Conservation (phyloP, 2,113 vertebrate genomes). For the Machaerirhynchus nigripectus region DNA sequence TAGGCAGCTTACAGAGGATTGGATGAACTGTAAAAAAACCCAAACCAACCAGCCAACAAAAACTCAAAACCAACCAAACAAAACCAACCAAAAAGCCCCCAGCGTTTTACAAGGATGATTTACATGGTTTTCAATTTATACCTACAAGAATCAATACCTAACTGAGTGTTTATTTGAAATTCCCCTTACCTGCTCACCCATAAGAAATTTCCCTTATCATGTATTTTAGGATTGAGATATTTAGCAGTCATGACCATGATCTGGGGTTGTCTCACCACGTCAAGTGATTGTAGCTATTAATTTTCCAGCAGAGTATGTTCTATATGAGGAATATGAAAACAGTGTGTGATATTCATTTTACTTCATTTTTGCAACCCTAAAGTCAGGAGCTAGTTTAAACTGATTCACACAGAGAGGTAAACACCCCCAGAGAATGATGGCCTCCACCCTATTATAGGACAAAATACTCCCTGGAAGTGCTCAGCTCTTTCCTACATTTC, state of each 20-base stretch:
- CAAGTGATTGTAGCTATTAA: neutral
- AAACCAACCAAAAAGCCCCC: too few species aligned
- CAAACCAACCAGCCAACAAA: neutral
- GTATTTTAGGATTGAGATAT: neutral
- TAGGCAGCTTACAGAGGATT: neutral
- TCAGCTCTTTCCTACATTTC: neutral
- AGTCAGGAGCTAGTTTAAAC: neutral
- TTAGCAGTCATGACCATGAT: neutral
- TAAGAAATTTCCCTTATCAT: neutral
- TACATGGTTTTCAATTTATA: neutral
- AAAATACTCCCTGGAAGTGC: neutral
- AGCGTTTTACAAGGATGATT: neutral
- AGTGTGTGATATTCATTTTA: neutral
- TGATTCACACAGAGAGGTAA: neutral
- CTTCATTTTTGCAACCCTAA: neutral
- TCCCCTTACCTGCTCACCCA: neutral
- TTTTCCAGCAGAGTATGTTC: neutral
- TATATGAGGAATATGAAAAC: neutral
- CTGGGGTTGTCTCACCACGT: neutral
- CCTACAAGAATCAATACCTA: neutral
- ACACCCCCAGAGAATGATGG: accelerated
- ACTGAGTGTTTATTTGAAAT: neutral
- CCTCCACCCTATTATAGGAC: neutral
- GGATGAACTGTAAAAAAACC: neutral
- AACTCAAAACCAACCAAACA: neutral